Evolutionary conservation across 2,113 vertebrate species (phyloP).

Genomic region (Elaphurus davidianus): DNA sequence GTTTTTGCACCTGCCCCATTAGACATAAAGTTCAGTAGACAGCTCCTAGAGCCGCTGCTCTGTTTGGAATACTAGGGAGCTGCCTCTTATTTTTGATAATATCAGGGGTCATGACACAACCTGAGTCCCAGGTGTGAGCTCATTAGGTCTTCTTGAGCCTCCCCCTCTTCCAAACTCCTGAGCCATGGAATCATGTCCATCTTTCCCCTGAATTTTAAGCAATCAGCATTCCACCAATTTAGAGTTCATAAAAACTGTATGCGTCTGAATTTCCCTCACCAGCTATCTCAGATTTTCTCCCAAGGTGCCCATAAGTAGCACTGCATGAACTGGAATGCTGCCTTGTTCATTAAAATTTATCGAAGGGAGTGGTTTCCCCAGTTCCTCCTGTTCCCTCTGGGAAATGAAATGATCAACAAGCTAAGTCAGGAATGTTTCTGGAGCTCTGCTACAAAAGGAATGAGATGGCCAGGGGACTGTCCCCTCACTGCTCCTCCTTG

Average conservation of each 20-base stretch:
- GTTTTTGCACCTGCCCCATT: neutral
- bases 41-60: neutral
- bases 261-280: neutral
- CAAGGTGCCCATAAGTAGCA: neutral
- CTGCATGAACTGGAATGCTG: neutral
- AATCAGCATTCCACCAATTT: neutral
- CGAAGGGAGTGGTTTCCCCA: neutral
- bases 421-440: neutral
- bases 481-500: too few species aligned
- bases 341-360: neutral
- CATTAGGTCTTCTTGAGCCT: neutral
- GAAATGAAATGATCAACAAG: conserved; percentile 1
- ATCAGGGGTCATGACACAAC: neutral
- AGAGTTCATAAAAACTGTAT: neutral
- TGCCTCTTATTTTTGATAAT: neutral
- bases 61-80: neutral
- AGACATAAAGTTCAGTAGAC: neutral
- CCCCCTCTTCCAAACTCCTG: neutral
- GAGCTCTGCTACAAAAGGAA: neutral
- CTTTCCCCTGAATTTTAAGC: conserved; percentile 1
- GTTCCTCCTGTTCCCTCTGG: neutral
- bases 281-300: neutral
- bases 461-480: neutral
- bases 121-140: neutral
- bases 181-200: neutral